Evolutionary conservation across 2,888 invertebrate genomes (phyloP).

Genomic region (Drosophila fulvimacula): DNA sequence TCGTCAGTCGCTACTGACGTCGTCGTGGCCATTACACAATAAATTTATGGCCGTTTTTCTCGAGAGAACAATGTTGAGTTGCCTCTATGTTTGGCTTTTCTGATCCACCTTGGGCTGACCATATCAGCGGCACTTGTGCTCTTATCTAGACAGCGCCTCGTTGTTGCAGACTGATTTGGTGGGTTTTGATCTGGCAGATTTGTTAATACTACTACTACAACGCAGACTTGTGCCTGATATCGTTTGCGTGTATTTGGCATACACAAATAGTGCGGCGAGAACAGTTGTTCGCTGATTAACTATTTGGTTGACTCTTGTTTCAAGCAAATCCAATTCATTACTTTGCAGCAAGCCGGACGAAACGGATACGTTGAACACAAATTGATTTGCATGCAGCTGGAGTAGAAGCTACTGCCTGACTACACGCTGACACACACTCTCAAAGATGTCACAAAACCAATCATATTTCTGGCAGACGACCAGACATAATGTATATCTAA

Average conservation of each 20-base stretch:
- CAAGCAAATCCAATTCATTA: slow-evolving; percentile 43
- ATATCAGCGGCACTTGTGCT: slow-evolving; percentile 57
- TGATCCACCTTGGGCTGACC: slow-evolving; percentile 46
- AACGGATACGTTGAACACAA: slow-evolving; percentile 50
- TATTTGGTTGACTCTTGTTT: slow-evolving; percentile 37
- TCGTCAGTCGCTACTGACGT: slow-evolving; percentile 27
- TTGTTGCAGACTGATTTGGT: slow-evolving; percentile 32
- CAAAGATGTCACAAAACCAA: slow-evolving; percentile 84
- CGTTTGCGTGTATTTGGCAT: slow-evolving; percentile 48
- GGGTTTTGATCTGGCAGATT: slow-evolving; percentile 35
- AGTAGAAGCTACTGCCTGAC: neutral
- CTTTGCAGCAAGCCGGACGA: slow-evolving; percentile 54
- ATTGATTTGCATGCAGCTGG: slow-evolving; percentile 35
- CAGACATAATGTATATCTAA: slow-evolving; percentile 83
- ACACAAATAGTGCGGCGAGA: slow-evolving; percentile 55
- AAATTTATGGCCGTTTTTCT: neutral
- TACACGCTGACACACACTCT: slow-evolving; percentile 14
- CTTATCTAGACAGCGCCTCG: slow-evolving; percentile 52
- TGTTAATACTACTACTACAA: slow-evolving; percentile 36
- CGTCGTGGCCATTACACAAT: slow-evolving; percentile 16
- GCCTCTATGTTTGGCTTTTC: slow-evolving; percentile 13
- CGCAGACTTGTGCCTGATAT: slow-evolving; percentile 48
- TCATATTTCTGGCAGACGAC: slow-evolving; percentile 84
- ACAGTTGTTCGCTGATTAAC: slow-evolving; percentile 61
- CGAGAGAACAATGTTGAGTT: slow-evolving; percentile 20